Evolutionary conservation across 2,797 vertebrate genomes (phyloP).

Genomic region (Avahi laniger): DNA sequence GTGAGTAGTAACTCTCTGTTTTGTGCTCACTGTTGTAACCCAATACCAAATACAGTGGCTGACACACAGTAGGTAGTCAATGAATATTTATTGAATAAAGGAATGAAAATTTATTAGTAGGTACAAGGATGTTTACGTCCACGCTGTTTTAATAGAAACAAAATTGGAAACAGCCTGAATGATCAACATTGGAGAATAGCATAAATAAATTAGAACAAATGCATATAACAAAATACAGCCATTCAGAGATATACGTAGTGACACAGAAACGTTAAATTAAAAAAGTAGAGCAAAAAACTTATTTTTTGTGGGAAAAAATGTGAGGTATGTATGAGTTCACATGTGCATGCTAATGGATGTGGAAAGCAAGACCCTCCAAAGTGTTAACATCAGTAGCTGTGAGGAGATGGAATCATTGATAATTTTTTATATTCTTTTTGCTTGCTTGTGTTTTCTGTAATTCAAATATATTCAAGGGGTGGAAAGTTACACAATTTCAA

Average conservation of each 20-base stretch:
- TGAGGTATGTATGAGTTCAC: background rate
- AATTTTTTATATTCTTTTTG: constrained; percentile 28
- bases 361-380: constrained; percentile 36
- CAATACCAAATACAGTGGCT: background rate
- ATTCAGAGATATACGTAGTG: constrained; percentile 8
- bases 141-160: constrained; percentile 10
- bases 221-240: background rate
- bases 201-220: constrained; percentile 8
- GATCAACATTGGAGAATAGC: background rate
- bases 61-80: background rate
- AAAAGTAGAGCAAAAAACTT: background rate
- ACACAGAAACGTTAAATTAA: background rate
- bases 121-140: background rate
- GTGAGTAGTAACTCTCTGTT: background rate
- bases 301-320: background rate
- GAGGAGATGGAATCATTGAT: background rate
- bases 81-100: background rate
- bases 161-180: background rate
- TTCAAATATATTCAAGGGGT: constrained; percentile 6
- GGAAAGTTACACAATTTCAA: constrained; percentile 40
- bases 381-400: background rate
- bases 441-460: constrained; percentile 24
- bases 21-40: constrained; percentile 18
- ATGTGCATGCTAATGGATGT: background rate
- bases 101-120: constrained; percentile 11